These are phyloP conservation scores for Stramonita haemastoma DNA, from an alignment of 2,888 invertebrate genomes.

Conservation along the genomic window DNA sequence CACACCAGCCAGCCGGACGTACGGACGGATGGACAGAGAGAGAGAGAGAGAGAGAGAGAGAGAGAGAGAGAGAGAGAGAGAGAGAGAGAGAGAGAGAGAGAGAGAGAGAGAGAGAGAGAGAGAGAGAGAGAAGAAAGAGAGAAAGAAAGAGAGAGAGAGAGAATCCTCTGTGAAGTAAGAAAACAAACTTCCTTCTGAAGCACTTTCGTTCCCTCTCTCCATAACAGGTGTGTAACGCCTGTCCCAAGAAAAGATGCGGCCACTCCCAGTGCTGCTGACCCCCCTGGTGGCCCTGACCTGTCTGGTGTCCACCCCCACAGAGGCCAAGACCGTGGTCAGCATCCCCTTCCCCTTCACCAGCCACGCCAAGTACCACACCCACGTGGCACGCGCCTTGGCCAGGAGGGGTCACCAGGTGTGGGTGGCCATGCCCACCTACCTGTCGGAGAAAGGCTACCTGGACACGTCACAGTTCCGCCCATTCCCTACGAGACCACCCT, in stretches of 20 bases:
- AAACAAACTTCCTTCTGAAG: too few relatives aligned
- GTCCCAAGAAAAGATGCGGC: neutral
- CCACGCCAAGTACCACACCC: slow-evolving; percentile 44
- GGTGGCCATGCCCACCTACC: slow-evolving; percentile 43
- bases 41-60: too few relatives aligned
- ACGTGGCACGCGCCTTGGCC: slow-evolving; percentile 42
- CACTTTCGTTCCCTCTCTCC: too few relatives aligned
- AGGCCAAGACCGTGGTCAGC: slow-evolving; percentile 30
- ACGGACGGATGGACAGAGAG: too few relatives aligned
- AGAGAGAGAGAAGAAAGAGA: too few relatives aligned
- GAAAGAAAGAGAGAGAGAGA: too few relatives aligned
- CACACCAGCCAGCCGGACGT: too few relatives aligned
- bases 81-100: too few relatives aligned
- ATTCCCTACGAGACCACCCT: neutral
- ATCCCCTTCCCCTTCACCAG: slow-evolving; percentile 43
- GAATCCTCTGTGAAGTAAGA: too few relatives aligned
- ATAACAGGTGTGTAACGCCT: too few relatives aligned
- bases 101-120: too few relatives aligned
- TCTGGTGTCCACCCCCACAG: neutral
- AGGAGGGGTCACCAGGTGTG: slow-evolving; percentile 43
- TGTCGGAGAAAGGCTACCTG: slow-evolving; percentile 30
- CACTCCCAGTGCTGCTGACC: neutral
- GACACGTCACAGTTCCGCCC: slow-evolving; percentile 38
- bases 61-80: too few relatives aligned
- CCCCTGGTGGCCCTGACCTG: neutral